phyloP scores from a whole-genome alignment of 2,888 invertebrate species.

The Byasa hedistus region DNA sequence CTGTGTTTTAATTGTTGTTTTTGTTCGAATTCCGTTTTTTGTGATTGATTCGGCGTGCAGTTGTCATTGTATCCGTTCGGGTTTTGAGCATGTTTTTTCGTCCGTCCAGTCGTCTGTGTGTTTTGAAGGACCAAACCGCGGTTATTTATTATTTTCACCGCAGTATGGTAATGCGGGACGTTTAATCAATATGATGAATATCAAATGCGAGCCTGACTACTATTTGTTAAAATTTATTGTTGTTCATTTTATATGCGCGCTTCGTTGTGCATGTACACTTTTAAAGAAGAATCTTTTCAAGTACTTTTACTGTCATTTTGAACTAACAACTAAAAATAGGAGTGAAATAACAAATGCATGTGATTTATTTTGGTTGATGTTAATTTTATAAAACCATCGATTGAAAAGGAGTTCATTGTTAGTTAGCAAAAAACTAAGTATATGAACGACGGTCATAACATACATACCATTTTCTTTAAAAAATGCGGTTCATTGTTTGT shows the following conservation, averaged over 20 bases:
- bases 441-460: too few relatives aligned
- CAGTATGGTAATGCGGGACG: conserved; percentile 61
- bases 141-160: conserved; percentile 47
- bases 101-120: conserved; percentile 73
- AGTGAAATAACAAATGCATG: neutral
- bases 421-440: too few relatives aligned
- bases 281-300: conserved; percentile 5
- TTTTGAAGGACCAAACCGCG: conserved; percentile 64
- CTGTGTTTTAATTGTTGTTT: conserved; percentile 76
- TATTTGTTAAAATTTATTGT: conserved; percentile 29
- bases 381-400: too few relatives aligned
- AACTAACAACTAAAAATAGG: neutral
- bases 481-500: too few relatives aligned
- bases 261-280: conserved; percentile 10
- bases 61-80: conserved; percentile 77
- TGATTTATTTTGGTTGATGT: neutral
- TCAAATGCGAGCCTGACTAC: conserved; percentile 41
- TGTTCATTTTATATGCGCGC: conserved; percentile 8
- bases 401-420: too few relatives aligned
- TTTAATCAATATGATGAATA: conserved; percentile 71
- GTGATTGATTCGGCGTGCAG: conserved; percentile 78
- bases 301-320: conserved; percentile 14
- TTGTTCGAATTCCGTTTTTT: conserved; percentile 78
- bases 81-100: conserved; percentile 72
- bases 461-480: too few relatives aligned